phyloP scores from a whole-genome alignment of 2,888 invertebrate genomes.

The Drosophila nr. perissopoda region DNA sequence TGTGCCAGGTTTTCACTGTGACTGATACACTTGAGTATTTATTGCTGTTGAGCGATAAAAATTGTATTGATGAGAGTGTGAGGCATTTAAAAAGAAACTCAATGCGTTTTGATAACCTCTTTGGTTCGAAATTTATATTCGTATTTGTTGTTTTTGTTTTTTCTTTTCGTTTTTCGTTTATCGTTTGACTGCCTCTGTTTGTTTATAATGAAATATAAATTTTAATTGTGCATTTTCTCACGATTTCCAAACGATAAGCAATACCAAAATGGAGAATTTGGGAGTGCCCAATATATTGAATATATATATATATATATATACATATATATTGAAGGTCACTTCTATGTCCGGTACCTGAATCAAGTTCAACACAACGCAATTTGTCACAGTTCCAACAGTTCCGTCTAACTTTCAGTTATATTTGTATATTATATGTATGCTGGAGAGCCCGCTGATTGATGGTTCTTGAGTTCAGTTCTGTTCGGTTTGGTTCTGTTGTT shows the following conservation, averaged over 20 bases:
- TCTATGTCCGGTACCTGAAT: conserved; percentile 24
- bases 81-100: conserved; percentile 61
- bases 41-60: conserved; percentile 55
- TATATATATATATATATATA: conserved; percentile 2
- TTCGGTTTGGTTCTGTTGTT: conserved; percentile 18
- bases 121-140: conserved; percentile 49
- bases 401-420: conserved; percentile 22
- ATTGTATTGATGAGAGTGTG: conserved; percentile 19
- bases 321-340: conserved; percentile 44
- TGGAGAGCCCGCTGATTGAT: conserved; percentile 35
- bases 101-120: conserved; percentile 71
- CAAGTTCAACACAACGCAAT: conserved; percentile 40
- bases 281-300: conserved; percentile 9
- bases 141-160: conserved; percentile 15
- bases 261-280: conserved; percentile 32
- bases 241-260: conserved; percentile 62
- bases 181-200: conserved; percentile 29
- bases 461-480: conserved; percentile 31
- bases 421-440: not conserved
- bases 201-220: conserved; percentile 61
- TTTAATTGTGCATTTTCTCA: conserved; percentile 75
- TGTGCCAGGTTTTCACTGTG: conserved; percentile 41
- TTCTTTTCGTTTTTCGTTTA: not conserved
- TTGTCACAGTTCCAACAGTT: conserved; percentile 28
- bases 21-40: conserved; percentile 31